A percentile compares a stretch with the other conserved stretches of the same genome.
phyloP scores from a whole-genome alignment of 2,888 invertebrate genomes.

The Tribolium freemani region DNA sequence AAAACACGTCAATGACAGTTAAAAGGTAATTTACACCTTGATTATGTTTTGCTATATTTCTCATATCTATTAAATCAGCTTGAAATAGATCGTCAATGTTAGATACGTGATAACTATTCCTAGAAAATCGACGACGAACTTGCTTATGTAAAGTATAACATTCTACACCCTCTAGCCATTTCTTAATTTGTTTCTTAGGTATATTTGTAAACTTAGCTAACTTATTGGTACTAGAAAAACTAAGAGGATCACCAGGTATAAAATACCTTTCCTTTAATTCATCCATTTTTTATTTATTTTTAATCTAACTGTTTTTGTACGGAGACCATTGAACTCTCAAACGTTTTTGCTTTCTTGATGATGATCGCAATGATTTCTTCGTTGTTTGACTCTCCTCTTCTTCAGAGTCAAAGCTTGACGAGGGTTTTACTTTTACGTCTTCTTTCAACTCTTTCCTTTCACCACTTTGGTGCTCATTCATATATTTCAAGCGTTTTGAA shows the following conservation, averaged over 20 bases:
- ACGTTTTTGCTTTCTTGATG: too few relatives aligned
- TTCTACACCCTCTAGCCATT: conserved; percentile 40
- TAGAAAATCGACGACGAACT: conserved; percentile 1
- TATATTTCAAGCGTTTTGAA: neutral
- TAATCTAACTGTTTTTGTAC: too few relatives aligned
- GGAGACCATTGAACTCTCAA: too few relatives aligned
- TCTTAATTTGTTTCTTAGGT: conserved; percentile 47
- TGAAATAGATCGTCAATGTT: neutral
- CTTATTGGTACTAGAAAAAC: conserved; percentile 27
- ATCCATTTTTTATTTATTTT: too few relatives aligned
- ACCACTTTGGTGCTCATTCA: neutral
- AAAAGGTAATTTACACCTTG: neutral
- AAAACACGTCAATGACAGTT: conserved; percentile 57
- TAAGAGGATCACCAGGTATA: conserved; percentile 35
- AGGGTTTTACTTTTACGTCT: too few relatives aligned
- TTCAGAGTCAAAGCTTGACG: too few relatives aligned
- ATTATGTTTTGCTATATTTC: conserved; percentile 51
- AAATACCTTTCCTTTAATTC: conserved; percentile 20
- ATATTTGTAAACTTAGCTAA: neutral
- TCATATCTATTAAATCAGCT: conserved; percentile 51
- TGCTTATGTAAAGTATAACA: conserved; percentile 30
- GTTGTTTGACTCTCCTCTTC: too few relatives aligned
- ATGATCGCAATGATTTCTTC: too few relatives aligned
- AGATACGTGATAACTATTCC: conserved; percentile 2
- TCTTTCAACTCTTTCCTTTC: too few relatives aligned